phyloP scores from a whole-genome alignment of 30 jellyfish, hydroid and myxozoan genomes.

The Cassiopea andromeda region DNA sequence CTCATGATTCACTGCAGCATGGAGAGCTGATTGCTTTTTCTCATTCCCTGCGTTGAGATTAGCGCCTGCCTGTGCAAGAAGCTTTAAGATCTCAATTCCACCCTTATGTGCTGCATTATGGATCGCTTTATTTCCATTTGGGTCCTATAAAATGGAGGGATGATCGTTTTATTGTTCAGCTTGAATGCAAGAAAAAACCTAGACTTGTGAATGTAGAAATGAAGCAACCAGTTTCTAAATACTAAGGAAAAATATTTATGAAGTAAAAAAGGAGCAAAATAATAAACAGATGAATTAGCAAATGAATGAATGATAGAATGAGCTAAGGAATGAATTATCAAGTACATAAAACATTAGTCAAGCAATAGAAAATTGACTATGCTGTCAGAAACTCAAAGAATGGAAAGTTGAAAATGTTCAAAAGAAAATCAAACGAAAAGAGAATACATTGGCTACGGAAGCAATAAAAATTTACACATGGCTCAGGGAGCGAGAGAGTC shows the following conservation, averaged over 20 bases:
- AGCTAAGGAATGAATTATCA: neutral
- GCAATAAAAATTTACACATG: too few relatives aligned
- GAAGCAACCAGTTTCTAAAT: too few relatives aligned
- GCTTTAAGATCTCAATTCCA: slow-evolving; percentile 54
- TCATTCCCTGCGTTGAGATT: slow-evolving; percentile 86
- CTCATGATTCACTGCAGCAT: slow-evolving; percentile 92
- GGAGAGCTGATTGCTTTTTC: slow-evolving; percentile 84
- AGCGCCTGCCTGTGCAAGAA: slow-evolving; percentile 79
- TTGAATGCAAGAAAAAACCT: too few relatives aligned
- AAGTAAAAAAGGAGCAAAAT: neutral
- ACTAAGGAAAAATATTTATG: too few relatives aligned
- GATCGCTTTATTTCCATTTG: slow-evolving; percentile 89
- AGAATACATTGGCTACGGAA: too few relatives aligned
- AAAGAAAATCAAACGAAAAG: too few relatives aligned
- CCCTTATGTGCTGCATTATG: slow-evolving; percentile 91
- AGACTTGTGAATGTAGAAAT: too few relatives aligned
- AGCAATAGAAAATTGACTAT: neutral
- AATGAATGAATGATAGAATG: neutral
- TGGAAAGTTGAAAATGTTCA: neutral
- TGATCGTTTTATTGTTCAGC: too few relatives aligned
- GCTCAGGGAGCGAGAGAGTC: neutral
- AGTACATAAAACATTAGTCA: neutral
- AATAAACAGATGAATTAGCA: neutral
- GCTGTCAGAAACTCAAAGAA: neutral
- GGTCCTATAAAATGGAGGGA: slow-evolving; percentile 33